Conservation (phyloP, 2,888 invertebrate genomes). For the Drosophila parthenogenetica region DNA sequence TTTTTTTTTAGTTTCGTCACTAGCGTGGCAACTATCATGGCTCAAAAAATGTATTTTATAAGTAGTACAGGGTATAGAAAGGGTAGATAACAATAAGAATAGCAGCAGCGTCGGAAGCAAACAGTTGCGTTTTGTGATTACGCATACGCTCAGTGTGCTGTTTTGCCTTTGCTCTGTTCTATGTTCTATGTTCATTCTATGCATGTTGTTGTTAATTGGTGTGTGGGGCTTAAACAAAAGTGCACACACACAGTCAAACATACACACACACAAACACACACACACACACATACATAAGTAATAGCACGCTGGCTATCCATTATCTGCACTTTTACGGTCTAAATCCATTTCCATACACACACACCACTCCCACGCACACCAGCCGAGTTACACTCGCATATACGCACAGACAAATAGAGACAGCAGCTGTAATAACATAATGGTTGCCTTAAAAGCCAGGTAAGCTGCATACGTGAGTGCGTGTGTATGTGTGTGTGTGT, state of each 20-base stretch:
- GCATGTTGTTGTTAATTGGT: slow-evolving; percentile 46
- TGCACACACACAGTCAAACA: slow-evolving; percentile 38
- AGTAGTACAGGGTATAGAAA: slow-evolving; percentile 2
- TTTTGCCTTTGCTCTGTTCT: background rate
- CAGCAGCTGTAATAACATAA: slow-evolving; percentile 71
- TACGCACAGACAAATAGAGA: slow-evolving; percentile 15
- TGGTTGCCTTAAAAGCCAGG: slow-evolving; percentile 71
- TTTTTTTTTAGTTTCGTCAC: no score
- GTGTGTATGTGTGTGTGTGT: slow-evolving; percentile 9
- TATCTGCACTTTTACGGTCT: slow-evolving; percentile 79
- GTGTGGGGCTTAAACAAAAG: slow-evolving; percentile 37
- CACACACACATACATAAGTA: slow-evolving; percentile 17
- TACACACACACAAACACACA: slow-evolving; percentile 33
- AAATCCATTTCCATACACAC: slow-evolving; percentile 66
- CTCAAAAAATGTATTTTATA: background rate
- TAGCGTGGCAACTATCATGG: no score
- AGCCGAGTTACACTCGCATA: slow-evolving; percentile 1
- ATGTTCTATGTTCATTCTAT: background rate
- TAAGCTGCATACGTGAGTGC: slow-evolving; percentile 37
- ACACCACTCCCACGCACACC: slow-evolving; percentile 20
- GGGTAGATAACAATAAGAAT: slow-evolving; percentile 2
- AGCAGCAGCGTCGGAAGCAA: slow-evolving; percentile 25
- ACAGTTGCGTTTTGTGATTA: slow-evolving; percentile 62
- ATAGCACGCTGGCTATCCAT: slow-evolving; percentile 41
- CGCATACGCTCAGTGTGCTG: slow-evolving; percentile 60